phyloP scores from a whole-genome alignment of 2,888 invertebrate genomes.

The Patella pellucida region DNA sequence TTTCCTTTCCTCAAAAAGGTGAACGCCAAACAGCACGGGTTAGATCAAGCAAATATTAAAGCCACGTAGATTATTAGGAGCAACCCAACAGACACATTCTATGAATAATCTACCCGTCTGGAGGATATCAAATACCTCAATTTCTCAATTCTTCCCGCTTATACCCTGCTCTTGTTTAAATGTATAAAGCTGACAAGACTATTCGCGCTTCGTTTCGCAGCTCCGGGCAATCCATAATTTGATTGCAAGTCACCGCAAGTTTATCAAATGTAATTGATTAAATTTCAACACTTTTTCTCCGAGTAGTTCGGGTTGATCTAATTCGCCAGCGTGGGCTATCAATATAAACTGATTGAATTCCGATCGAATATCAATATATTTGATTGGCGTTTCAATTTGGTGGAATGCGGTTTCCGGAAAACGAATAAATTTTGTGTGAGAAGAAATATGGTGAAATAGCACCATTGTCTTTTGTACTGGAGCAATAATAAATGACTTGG shows the following conservation, averaged over 20 bases:
- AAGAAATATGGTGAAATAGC: not conserved
- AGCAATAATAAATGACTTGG: not conserved
- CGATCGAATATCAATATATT: conserved; percentile 7
- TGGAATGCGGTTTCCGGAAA: conserved; percentile 11
- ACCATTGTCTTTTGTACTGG: not conserved
- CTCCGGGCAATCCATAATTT: conserved; percentile 11
- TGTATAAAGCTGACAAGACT: conserved; percentile 9
- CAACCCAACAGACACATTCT: not conserved
- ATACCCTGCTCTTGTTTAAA: not conserved
- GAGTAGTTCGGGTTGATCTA: conserved; percentile 5
- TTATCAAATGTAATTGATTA: conserved; percentile 11
- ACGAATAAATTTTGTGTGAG: conserved; percentile 8
- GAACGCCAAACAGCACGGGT: not conserved
- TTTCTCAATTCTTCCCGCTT: not conserved
- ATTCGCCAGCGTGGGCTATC: conserved; percentile 11
- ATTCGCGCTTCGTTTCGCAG: conserved; percentile 9
- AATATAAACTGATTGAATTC: conserved; percentile 11
- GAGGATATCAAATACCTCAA: not conserved
- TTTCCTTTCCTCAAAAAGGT: no score
- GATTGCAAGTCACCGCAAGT: conserved; percentile 10
- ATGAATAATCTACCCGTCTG: conserved; percentile 7
- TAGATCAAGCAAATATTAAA: not conserved
- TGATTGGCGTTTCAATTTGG: conserved; percentile 11
- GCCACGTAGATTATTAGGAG: not conserved
- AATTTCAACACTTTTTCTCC: conserved; percentile 9